Evolutionary conservation across 2,113 vertebrate genomes (phyloP).

Genomic region (Crotophaga sulcirostris): DNA sequence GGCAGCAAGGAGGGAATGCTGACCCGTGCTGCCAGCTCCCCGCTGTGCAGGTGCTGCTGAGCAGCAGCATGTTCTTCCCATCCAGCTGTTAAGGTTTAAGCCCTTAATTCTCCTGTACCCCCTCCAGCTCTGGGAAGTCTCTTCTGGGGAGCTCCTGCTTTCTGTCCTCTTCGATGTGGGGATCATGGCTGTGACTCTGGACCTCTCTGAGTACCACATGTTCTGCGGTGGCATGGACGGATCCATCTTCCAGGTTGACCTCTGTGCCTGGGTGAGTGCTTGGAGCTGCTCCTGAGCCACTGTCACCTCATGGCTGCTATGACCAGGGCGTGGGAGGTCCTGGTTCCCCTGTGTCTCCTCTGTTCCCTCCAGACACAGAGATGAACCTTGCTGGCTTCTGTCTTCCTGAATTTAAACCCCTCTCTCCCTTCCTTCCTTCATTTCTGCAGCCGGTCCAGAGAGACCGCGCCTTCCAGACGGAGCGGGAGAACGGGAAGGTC

Average conservation of each 20-base stretch:
- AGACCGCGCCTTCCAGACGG: slow-evolving; percentile 87
- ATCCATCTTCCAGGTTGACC: slow-evolving; percentile 91
- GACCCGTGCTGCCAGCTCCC: background rate
- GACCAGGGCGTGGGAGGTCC: background rate
- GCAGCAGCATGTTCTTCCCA: background rate
- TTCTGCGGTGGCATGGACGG: slow-evolving; percentile 93
- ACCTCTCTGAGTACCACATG: slow-evolving; percentile 90
- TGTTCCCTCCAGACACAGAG: background rate
- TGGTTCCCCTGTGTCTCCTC: background rate
- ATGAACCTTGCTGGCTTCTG: background rate
- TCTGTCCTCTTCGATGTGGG: slow-evolving; percentile 91
- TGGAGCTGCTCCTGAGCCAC: background rate
- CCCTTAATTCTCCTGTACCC: background rate
- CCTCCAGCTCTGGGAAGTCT: slow-evolving; percentile 90
- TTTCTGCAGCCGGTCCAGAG: slow-evolving; percentile 80
- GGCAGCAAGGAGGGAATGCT: background rate
- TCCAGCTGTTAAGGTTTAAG: background rate
- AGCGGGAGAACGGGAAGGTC: slow-evolving; percentile 84
- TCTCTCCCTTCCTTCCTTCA: background rate
- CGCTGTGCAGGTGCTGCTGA: background rate
- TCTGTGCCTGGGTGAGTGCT: slow-evolving; percentile 85
- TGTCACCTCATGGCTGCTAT: background rate
- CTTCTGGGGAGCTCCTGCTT: slow-evolving; percentile 90
- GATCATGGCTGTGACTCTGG: slow-evolving; percentile 91
- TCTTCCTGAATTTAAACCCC: background rate